Conservation (phyloP, 2,888 invertebrate species). For the Himalopsyche japonica region DNA sequence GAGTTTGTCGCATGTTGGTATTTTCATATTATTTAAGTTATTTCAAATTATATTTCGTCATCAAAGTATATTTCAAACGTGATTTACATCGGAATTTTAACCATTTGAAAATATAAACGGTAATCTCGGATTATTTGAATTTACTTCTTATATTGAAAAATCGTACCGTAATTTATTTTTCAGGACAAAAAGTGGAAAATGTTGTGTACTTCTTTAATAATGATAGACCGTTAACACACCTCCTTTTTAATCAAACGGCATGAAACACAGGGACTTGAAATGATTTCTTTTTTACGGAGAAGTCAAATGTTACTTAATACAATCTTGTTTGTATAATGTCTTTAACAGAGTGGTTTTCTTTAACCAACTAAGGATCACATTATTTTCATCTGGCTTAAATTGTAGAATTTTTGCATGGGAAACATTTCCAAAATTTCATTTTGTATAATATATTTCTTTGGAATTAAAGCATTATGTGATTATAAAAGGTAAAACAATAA, state of each 20-base stretch:
- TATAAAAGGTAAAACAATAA: no score
- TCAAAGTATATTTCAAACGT: no score
- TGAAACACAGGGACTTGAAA: not conserved
- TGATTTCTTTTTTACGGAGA: not conserved
- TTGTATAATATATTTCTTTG: no score
- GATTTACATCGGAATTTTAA: no score
- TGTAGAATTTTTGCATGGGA: no score
- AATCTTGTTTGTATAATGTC: not conserved
- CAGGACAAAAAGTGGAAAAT: not conserved
- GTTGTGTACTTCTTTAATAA: not conserved
- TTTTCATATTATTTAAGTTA: no score
- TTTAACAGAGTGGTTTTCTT: not conserved
- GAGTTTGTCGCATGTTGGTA: no score
- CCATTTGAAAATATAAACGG: no score
- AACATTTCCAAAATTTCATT: no score
- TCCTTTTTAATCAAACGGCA: not conserved
- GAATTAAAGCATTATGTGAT: no score
- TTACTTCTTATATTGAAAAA: not conserved
- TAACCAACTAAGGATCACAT: not conserved
- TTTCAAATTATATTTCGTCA: no score
- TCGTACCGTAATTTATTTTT: not conserved
- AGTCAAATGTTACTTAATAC: conserved; percentile 11
- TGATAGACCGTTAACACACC: not conserved
- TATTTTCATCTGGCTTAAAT: no score
- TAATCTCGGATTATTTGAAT: not conserved